phyloP scores from a whole-genome alignment of 2,888 invertebrate species.

The Andrena minutula region DNA sequence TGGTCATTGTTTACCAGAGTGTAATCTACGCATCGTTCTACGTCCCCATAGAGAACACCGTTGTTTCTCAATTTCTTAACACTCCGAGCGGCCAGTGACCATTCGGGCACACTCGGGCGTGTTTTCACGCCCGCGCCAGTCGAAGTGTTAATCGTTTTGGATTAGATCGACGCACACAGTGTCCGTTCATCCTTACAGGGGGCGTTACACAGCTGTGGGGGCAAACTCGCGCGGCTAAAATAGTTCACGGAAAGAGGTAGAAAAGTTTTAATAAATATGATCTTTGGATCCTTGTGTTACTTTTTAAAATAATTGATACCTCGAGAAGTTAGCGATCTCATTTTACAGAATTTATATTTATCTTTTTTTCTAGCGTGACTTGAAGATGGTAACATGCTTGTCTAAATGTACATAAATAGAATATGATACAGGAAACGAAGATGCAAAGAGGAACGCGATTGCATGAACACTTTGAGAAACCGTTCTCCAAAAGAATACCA shows the following conservation, averaged over 20 bases:
- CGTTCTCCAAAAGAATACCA: not conserved
- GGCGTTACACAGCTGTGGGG: not conserved
- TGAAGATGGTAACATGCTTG: not conserved
- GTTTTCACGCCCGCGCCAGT: too few relatives aligned
- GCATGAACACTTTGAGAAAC: not conserved
- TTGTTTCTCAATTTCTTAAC: not conserved
- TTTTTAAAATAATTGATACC: not conserved
- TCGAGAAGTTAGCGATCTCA: not conserved
- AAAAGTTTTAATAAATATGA: not conserved
- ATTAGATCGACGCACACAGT: not conserved
- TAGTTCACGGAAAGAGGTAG: not conserved
- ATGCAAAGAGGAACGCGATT: not conserved
- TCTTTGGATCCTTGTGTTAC: not conserved
- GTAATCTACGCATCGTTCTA: slow-evolving; percentile 9
- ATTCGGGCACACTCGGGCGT: too few relatives aligned
- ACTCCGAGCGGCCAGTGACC: not conserved
- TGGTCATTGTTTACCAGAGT: slow-evolving; percentile 19
- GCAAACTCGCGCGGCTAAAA: not conserved
- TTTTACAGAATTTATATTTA: too few relatives aligned
- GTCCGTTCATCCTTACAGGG: not conserved
- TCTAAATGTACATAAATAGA: not conserved
- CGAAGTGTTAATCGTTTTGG: not conserved
- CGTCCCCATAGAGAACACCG: slow-evolving; percentile 44
- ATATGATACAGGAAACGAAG: not conserved
- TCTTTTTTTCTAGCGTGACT: not conserved